These are phyloP conservation scores for Tetraodon nigroviridis DNA, from an alignment of 2,113 vertebrate species.

Conservation along the genomic window DNA sequence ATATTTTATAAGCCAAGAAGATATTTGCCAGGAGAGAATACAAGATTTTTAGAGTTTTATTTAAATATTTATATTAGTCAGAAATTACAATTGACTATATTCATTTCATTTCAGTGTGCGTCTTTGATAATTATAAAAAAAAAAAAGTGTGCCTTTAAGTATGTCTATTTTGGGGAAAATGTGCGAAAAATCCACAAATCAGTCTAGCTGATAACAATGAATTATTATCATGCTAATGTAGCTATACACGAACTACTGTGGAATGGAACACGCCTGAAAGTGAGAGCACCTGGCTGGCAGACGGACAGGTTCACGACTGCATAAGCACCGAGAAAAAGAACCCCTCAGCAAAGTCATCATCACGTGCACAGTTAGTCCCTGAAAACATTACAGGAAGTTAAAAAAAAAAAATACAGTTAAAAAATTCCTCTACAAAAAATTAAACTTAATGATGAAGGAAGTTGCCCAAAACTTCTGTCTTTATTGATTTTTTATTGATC, in stretches of 20 bases:
- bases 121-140: too few species aligned
- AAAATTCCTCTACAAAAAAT: not conserved
- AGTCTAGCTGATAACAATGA: too few species aligned
- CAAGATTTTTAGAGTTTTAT: conserved; percentile 8
- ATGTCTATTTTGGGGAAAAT: too few species aligned
- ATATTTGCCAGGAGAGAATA: conserved; percentile 15
- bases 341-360: conserved; percentile 12
- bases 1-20: conserved; percentile 58
- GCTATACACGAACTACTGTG: too few species aligned
- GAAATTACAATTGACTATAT: not conserved
- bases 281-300: conserved; percentile 39
- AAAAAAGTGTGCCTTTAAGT: too few species aligned
- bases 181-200: too few species aligned
- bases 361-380: not conserved
- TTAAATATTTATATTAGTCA: conserved; percentile 5
- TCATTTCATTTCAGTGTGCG: not conserved
- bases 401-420: not conserved
- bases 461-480: conserved; percentile 40
- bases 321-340: conserved; percentile 56
- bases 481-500: conserved; percentile 20
- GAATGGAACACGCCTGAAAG: not conserved
- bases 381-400: not conserved
- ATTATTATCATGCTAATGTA: too few species aligned
- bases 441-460: not conserved
- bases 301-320: conserved; percentile 46